Conservation (phyloP, 2,888 invertebrate species). For the Coelinius sp. region DNA sequence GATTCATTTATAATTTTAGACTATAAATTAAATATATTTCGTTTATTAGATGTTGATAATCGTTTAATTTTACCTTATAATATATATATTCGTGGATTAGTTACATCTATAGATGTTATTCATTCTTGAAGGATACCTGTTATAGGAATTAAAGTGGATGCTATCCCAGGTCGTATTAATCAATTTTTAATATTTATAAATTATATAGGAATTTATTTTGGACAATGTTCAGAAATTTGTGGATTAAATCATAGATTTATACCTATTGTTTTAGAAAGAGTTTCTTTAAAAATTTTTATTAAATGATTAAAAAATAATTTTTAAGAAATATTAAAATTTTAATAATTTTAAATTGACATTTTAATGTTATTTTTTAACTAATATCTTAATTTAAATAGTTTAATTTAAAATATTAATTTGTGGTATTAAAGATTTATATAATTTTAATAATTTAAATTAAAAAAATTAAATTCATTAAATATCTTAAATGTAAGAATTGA, state of each 20-base stretch:
- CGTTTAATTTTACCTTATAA: constrained; percentile 75
- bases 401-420: constrained; percentile 79
- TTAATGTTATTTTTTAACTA: constrained; percentile 72
- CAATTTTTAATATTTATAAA: constrained; percentile 75
- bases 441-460: no score
- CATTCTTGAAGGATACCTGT: constrained; percentile 78
- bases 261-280: constrained; percentile 79
- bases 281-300: constrained; percentile 68
- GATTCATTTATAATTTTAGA: constrained; percentile 75
- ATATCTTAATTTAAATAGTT: constrained; percentile 77
- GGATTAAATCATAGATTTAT: constrained; percentile 86
- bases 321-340: constrained; percentile 62
- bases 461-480: constrained; percentile 68
- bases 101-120: constrained; percentile 77
- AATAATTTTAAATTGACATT: constrained; percentile 80
- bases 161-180: constrained; percentile 77
- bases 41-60: constrained; percentile 78
- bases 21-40: constrained; percentile 67
- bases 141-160: constrained; percentile 78
- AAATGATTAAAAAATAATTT: constrained; percentile 61
- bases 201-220: constrained; percentile 78
- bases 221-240: constrained; percentile 88
- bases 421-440: constrained; percentile 75
- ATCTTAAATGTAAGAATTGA: constrained; percentile 69
- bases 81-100: constrained; percentile 77